Percentiles rank a stretch among this genome's conserved stretches.
Conservation (phyloP, 2,888 invertebrate species). For the Parnassius glacialis region DNA sequence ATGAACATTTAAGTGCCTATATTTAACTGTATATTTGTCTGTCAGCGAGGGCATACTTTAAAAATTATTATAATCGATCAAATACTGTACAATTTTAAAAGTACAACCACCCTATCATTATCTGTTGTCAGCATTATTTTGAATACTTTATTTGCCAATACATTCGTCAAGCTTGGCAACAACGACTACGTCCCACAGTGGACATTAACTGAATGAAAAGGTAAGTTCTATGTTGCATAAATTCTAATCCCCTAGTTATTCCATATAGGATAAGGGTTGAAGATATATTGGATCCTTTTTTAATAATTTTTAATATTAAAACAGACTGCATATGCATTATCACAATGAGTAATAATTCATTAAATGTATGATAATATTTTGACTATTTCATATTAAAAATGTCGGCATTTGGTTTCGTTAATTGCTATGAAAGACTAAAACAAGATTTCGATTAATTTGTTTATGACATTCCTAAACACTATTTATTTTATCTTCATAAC, state of each 20-base stretch:
- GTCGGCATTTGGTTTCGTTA: background rate
- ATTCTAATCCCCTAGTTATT: background rate
- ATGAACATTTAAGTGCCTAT: background rate
- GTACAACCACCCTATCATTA: too few species aligned
- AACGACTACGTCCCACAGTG: too few species aligned
- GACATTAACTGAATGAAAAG: too few species aligned
- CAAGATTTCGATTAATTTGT: background rate
- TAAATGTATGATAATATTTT: background rate
- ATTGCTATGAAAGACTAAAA: background rate
- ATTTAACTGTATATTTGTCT: too few species aligned
- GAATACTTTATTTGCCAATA: too few species aligned
- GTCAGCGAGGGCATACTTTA: too few species aligned
- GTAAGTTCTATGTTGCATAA: too few species aligned
- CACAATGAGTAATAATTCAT: background rate
- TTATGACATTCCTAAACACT: background rate
- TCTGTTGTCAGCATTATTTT: too few species aligned
- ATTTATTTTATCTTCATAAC: background rate
- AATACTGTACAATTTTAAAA: too few species aligned
- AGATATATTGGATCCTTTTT: background rate
- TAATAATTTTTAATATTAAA: background rate
- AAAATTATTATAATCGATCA: too few species aligned
- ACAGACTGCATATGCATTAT: background rate
- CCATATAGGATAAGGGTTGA: background rate
- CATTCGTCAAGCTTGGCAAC: too few species aligned
- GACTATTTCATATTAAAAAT: background rate